phyloP scores from a whole-genome alignment of 2,113 vertebrate species.

The Aplodontia rufa region DNA sequence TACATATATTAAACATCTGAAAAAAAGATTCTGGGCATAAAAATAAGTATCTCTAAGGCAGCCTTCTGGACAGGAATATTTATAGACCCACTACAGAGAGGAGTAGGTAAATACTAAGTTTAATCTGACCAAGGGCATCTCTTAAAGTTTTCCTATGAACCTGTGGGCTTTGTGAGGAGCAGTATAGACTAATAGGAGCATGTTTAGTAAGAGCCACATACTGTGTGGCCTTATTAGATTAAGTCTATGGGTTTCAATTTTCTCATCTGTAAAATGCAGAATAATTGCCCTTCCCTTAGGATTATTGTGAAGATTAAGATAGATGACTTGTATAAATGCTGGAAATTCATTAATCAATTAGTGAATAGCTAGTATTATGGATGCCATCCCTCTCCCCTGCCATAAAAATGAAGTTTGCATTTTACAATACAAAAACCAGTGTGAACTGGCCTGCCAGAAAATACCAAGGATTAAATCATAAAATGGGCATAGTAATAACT shows the following conservation, averaged over 20 bases:
- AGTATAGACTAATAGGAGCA: neutral
- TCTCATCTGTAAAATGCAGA: neutral
- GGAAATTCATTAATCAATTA: neutral
- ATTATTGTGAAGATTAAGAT: constrained; percentile 1
- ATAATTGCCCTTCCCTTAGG: neutral
- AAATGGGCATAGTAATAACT: neutral
- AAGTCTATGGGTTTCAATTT: neutral
- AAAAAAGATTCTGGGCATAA: neutral
- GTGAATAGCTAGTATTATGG: neutral
- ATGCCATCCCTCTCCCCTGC: neutral
- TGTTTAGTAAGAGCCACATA: constrained; percentile 10
- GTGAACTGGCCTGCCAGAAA: neutral
- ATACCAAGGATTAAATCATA: neutral
- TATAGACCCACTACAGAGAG: neutral
- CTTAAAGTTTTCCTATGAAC: neutral
- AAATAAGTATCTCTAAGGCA: neutral
- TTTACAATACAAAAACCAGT: neutral
- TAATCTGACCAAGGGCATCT: constrained; percentile 32
- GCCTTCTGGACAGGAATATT: neutral
- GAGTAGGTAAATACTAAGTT: neutral
- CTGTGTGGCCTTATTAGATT: neutral
- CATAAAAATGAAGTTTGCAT: neutral
- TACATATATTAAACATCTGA: neutral
- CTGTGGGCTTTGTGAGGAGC: neutral
- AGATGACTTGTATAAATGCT: neutral